These are phyloP conservation scores for Drosophila albomicans DNA, from an alignment of 1,140 invertebrate genomes.

Conservation along the genomic window DNA sequence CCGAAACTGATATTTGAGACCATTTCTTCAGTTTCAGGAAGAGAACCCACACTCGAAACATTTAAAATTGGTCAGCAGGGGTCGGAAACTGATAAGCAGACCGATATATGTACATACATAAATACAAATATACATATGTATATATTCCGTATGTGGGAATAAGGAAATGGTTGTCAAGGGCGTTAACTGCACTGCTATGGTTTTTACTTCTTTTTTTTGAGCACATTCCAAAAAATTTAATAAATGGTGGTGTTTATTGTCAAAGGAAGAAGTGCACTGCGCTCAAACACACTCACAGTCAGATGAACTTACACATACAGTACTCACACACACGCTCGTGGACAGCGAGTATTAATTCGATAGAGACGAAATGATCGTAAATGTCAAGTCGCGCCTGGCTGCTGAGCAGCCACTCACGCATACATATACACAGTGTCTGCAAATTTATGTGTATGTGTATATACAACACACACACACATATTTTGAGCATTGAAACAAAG, in stretches of 20 bases:
- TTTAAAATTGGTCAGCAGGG: conserved; percentile 16
- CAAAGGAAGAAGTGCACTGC: conserved; percentile 13
- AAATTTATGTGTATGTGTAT: neutral
- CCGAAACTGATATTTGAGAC: neutral
- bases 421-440: conserved; percentile 7
- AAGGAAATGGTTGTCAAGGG: conserved; percentile 72
- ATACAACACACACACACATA: neutral
- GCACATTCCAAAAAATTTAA: conserved; percentile 53
- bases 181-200: conserved; percentile 59
- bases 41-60: conserved; percentile 3
- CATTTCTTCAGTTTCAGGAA: conserved; percentile 14
- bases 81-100: conserved; percentile 28
- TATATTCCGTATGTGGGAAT: neutral
- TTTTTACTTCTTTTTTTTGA: conserved; percentile 35
- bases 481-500: conserved; percentile 5
- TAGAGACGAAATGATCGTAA: conserved; percentile 19
- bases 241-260: conserved; percentile 44
- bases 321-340: neutral
- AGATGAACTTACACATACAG: conserved; percentile 5
- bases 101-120: conserved; percentile 10
- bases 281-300: neutral
- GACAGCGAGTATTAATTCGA: neutral
- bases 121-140: neutral
- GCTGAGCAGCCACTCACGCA: neutral
- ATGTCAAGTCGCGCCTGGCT: conserved; percentile 16